Conservation (phyloP, 1,140 invertebrate genomes). For the Alviniconcha marisindica region DNA sequence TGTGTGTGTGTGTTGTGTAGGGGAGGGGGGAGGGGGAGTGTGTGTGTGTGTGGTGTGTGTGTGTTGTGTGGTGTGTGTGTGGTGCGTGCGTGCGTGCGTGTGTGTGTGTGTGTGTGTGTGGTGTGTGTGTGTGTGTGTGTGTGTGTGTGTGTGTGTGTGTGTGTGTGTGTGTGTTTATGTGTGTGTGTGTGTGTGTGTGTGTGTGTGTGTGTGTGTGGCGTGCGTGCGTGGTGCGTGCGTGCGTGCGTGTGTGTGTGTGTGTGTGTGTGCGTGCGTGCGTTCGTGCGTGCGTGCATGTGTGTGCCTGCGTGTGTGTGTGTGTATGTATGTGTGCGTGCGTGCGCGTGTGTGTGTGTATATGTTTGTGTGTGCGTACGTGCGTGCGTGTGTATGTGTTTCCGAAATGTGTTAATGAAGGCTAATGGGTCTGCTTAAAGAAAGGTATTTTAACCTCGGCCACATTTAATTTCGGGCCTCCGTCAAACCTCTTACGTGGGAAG, state of each 20-base stretch:
- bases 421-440: no score
- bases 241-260: no score
- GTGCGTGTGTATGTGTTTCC: background rate
- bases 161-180: background rate
- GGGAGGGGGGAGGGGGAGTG: no score
- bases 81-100: background rate
- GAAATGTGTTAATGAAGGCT: no score
- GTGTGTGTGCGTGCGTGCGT: background rate
- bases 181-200: background rate
- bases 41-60: no score
- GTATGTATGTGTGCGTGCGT: background rate
- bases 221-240: no score
- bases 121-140: constrained; percentile 3
- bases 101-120: background rate
- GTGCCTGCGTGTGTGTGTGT: background rate
- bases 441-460: no score
- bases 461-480: no score
- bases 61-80: no score
- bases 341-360: background rate
- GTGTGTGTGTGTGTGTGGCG: background rate
- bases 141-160: background rate
- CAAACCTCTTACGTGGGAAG: no score
- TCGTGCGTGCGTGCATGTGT: background rate
- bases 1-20: background rate
- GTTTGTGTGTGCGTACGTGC: background rate